Conservation (phyloP, 2,113 vertebrate species). For the Crotalus tigris region DNA sequence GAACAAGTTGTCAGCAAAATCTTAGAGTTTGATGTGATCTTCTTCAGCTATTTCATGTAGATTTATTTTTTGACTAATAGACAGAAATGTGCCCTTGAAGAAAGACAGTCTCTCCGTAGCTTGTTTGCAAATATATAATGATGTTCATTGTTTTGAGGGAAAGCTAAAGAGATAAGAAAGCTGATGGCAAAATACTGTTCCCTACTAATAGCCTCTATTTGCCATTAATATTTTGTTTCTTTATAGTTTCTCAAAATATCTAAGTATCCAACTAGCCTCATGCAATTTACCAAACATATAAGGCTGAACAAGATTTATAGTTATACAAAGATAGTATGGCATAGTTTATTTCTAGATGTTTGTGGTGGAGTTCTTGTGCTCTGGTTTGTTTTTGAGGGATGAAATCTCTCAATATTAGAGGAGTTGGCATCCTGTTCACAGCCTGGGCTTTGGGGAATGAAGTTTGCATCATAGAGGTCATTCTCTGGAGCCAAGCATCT, state of each 20-base stretch:
- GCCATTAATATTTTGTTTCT: not conserved
- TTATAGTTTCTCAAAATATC: not conserved
- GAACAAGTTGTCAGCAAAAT: not conserved
- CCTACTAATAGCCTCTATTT: not conserved
- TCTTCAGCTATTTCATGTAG: not conserved
- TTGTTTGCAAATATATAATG: not conserved
- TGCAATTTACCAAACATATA: not conserved
- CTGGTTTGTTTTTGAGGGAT: not conserved
- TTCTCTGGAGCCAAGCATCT: not conserved
- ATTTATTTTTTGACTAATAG: not conserved
- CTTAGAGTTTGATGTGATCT: not conserved
- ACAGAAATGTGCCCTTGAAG: not conserved
- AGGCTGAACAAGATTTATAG: not conserved
- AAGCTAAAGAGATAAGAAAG: not conserved
- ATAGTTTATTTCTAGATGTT: not conserved
- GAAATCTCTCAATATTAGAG: not conserved
- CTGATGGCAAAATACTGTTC: not conserved
- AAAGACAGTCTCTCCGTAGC: not conserved
- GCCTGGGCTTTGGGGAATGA: conserved; percentile 4
- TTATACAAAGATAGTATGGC: not conserved
- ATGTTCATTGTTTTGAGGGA: not conserved
- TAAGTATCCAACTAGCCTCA: not conserved
- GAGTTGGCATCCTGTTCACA: not conserved
- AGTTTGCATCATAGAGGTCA: not conserved
- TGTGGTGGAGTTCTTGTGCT: not conserved